Evolutionary conservation across 2,888 invertebrate species (phyloP).

Genomic region (Unio pictorum): DNA sequence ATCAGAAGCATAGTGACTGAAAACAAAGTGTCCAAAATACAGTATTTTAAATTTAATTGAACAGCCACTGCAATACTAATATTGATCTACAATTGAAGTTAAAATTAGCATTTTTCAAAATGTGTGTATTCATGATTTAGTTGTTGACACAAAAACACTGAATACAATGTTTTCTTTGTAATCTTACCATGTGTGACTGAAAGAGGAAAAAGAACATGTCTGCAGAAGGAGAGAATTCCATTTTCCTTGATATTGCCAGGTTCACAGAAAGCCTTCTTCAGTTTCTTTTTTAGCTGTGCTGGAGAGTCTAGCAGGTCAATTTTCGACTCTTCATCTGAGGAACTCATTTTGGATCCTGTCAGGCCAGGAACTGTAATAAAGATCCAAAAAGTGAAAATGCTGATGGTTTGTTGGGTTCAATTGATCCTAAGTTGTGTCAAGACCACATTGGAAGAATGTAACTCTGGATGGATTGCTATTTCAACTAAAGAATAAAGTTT

Average conservation of each 20-base stretch:
- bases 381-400: background rate
- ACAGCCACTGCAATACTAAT: too few relatives aligned
- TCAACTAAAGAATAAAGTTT: too few relatives aligned
- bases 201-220: constrained; percentile 87
- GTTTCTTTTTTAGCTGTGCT: constrained; percentile 90
- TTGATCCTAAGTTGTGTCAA: too few relatives aligned
- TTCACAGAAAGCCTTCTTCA: constrained; percentile 78
- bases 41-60: too few relatives aligned
- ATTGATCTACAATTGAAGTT: too few relatives aligned
- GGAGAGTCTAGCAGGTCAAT: constrained; percentile 96
- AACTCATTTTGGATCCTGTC: constrained; percentile 84
- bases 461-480: too few relatives aligned
- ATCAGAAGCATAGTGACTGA: too few relatives aligned
- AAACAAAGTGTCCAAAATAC: too few relatives aligned
- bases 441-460: too few relatives aligned
- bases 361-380: constrained; percentile 69
- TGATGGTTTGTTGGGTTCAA: too few relatives aligned
- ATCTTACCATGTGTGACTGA: constrained; percentile 34
- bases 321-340: constrained; percentile 98
- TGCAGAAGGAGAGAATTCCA: constrained; percentile 93
- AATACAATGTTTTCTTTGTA: background rate
- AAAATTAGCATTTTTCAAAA: background rate
- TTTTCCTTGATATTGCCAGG: constrained; percentile 93
- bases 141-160: background rate
- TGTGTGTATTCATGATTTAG: too few relatives aligned